Percentiles rank a stretch among this genome's conserved stretches.
phyloP scores from a whole-genome alignment of 2,888 invertebrate genomes.

The Nomada ferruginata region DNA sequence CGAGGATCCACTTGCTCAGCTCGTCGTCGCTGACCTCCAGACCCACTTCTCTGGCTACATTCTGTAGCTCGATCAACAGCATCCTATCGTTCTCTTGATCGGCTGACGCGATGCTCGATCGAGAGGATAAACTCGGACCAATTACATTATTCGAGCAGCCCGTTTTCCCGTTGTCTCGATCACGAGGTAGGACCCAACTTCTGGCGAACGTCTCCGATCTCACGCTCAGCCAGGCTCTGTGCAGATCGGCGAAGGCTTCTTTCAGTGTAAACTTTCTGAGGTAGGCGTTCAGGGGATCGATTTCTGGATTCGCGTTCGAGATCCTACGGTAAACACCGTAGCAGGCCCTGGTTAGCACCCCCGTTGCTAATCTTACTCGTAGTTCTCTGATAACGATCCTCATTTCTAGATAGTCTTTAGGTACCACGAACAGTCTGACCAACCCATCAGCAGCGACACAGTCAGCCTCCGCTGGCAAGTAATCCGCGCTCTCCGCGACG shows the following conservation, averaged over 20 bases:
- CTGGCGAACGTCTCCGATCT: slow-evolving; percentile 83
- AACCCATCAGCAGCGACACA: slow-evolving; percentile 82
- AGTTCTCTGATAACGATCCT: slow-evolving; percentile 81
- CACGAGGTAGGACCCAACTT: slow-evolving; percentile 78
- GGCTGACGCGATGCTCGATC: slow-evolving; percentile 33
- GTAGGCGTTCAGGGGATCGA: slow-evolving; percentile 57
- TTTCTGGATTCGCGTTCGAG: slow-evolving; percentile 10
- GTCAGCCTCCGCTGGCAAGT: slow-evolving; percentile 80
- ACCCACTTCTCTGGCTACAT: slow-evolving; percentile 75
- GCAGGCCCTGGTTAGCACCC: slow-evolving; percentile 71
- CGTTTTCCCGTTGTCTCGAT: slow-evolving; percentile 65
- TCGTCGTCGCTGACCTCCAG: slow-evolving; percentile 73
- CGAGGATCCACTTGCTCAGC: slow-evolving; percentile 76
- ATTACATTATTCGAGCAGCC: slow-evolving; percentile 2
- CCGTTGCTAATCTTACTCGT: slow-evolving; percentile 80
- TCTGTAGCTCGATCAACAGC: slow-evolving; percentile 72
- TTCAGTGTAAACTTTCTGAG: slow-evolving; percentile 81
- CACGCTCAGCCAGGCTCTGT: slow-evolving; percentile 84
- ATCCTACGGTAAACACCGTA: slow-evolving; percentile 52
- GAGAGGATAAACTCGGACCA: slow-evolving; percentile 60
- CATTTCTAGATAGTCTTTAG: slow-evolving; percentile 74
- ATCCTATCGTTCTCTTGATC: slow-evolving; percentile 72
- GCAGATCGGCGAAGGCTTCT: slow-evolving; percentile 84
- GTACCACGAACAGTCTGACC: slow-evolving; percentile 78
- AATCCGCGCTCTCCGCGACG: slow-evolving; percentile 82